Base-by-base conservation (phyloP, 2,888 invertebrate species). In the Dichetophora obliterata region DNA sequence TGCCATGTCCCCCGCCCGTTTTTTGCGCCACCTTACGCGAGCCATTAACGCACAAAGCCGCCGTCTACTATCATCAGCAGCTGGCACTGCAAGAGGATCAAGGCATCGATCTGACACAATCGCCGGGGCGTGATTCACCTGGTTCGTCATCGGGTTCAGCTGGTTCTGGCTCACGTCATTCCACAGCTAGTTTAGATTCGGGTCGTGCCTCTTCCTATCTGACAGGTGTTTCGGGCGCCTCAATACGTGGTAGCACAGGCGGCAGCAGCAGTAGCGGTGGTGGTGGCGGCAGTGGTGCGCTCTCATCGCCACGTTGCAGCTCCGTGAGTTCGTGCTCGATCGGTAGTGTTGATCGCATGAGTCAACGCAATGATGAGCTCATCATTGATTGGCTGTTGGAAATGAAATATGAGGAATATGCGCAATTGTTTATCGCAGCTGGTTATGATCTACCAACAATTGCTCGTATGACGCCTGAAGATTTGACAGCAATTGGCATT, bases 381-480 rank as follows among this genome's bases (percentile, higher is more conserved):
- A 94, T 99, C 85, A 96, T 94, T 90, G 95, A 95, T 79, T 99
- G 99, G 97, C 91, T 99, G 86, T 93, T 96, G 78, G 97, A 98
- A 86, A 91, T 97, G 79, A 92, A 99, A 59, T 96, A 96, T 91
- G 98, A 97, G 87, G 97, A 98, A 88, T 99, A 99, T 90, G 96
- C 96, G 82, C 93, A 95, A 68, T 92, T 98, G 77, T 99, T 99
- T 90, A 93, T 96, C 80, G 94, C 95, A 59, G 98, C 98, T 16
- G 99, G 99, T 52, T 99, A 99, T 89, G 99, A 99, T 91, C 93
- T 99, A 90, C 95, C 97, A 34, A 99, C 99, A 1, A 97, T 99
- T 86, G 96, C 98, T n/a, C 92, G 98, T 83, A 98, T 99, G 98
- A 99, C 99, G 16, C 99, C 99, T 0, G 98, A 99, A 90, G 97